phyloP scores from a whole-genome alignment of 2,888 invertebrate genomes.

The Nebria salina region DNA sequence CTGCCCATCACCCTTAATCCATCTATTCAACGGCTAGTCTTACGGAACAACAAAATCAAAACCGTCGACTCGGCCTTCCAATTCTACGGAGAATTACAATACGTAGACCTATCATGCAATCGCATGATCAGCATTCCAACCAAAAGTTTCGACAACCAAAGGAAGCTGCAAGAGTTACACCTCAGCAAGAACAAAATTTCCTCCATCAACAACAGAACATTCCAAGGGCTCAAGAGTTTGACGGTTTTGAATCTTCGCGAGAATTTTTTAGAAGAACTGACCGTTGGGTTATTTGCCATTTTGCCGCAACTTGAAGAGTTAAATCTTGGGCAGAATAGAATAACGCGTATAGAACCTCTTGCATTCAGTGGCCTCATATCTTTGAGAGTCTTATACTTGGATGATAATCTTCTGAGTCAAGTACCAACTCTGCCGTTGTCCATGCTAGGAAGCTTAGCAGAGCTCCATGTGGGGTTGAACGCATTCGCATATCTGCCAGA shows the following conservation, averaged over 20 bases:
- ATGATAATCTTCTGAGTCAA: constrained; percentile 82
- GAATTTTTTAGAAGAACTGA: constrained; percentile 83
- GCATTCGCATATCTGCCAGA: constrained; percentile 80
- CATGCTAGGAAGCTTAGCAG: constrained; percentile 80
- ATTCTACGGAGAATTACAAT: constrained; percentile 87
- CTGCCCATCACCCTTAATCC: constrained; percentile 93
- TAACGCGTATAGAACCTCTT: constrained; percentile 79
- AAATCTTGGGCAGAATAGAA: constrained; percentile 86
- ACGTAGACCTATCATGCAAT: constrained; percentile 85
- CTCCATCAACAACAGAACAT: constrained; percentile 80
- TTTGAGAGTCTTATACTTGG: constrained; percentile 82
- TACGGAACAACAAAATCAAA: constrained; percentile 87
- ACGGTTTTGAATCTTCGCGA: constrained; percentile 83
- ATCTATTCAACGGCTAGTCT: constrained; percentile 83
- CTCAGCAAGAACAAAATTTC: constrained; percentile 88
- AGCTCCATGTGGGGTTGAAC: constrained; percentile 85
- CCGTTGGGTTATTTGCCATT: constrained; percentile 77
- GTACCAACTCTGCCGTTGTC: constrained; percentile 80
- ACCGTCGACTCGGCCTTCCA: constrained; percentile 90
- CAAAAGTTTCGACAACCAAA: constrained; percentile 82
- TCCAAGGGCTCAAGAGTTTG: constrained; percentile 79
- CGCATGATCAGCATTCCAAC: constrained; percentile 83
- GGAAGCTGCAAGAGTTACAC: constrained; percentile 83
- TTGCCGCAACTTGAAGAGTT: constrained; percentile 83
- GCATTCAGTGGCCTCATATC: constrained; percentile 81